A percentile compares a stretch with the other conserved stretches of the same genome.
phyloP scores from a whole-genome alignment of 2,797 vertebrate genomes.

The Microtus californicus region DNA sequence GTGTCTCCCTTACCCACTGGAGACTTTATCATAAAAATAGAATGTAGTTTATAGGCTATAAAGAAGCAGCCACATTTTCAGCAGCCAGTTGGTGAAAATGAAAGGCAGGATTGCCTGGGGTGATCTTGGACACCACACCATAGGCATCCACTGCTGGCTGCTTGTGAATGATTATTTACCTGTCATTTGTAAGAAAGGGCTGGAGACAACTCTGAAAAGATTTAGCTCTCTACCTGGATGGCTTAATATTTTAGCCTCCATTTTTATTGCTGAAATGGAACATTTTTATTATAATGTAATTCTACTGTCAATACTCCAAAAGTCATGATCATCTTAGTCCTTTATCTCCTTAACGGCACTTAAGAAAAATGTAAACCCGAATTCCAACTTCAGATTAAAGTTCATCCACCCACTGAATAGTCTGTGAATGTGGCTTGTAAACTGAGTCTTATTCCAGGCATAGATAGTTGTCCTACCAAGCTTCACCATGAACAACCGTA shows the following conservation, averaged over 20 bases:
- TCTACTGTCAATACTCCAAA: not conserved
- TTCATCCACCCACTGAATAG: not conserved
- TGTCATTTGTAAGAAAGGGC: constrained; percentile 29
- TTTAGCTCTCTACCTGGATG: not conserved
- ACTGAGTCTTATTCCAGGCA: not conserved
- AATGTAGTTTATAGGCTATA: not conserved
- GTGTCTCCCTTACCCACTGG: not conserved
- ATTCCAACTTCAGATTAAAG: not conserved
- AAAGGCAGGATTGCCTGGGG: not conserved
- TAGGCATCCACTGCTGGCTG: not conserved
- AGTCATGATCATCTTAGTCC: constrained; percentile 10
- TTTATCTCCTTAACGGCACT: not conserved
- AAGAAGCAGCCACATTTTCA: not conserved
- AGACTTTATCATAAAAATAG: constrained; percentile 42
- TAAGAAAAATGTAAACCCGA: not conserved
- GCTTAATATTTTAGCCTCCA: constrained; percentile 20
- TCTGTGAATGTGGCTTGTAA: not conserved
- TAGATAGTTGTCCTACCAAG: not conserved
- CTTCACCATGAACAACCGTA: not conserved
- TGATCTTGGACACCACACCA: not conserved
- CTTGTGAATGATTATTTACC: not conserved
- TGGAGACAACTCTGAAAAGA: constrained; percentile 40
- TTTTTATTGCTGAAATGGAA: constrained; percentile 39
- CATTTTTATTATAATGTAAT: constrained; percentile 56
- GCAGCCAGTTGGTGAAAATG: not conserved